Conservation (phyloP, 2,888 invertebrate species). For the Trichogramma dendrolimi region DNA sequence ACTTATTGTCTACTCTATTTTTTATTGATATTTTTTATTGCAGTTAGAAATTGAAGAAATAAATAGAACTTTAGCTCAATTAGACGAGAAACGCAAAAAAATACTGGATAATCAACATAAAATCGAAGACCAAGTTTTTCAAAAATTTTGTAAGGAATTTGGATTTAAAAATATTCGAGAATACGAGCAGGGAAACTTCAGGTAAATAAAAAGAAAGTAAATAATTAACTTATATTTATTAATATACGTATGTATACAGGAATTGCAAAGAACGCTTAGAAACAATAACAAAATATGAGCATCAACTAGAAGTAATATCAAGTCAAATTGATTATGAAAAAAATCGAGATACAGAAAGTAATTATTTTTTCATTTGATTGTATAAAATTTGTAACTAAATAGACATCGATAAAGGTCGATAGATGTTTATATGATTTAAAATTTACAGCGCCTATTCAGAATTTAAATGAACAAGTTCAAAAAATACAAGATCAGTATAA, state of each 20-base stretch:
- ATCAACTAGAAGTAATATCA: constrained; percentile 82
- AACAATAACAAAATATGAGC: constrained; percentile 85
- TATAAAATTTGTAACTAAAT: not conserved
- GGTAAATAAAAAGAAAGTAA: constrained; percentile 43
- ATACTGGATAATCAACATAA: constrained; percentile 86
- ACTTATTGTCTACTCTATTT: not conserved
- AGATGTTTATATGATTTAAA: not conserved
- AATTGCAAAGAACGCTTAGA: constrained; percentile 87
- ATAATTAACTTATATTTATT: constrained; percentile 10
- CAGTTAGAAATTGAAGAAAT: constrained; percentile 2
- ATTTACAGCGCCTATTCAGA: not conserved
- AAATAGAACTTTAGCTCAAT: constrained; percentile 44
- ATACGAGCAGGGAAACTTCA: constrained; percentile 90
- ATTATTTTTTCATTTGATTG: not conserved
- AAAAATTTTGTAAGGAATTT: constrained; percentile 82
- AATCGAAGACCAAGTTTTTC: constrained; percentile 89
- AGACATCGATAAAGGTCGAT: too few relatives aligned
- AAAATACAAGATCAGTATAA: constrained; percentile 58
- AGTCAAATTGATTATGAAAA: constrained; percentile 91
- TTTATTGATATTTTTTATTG: not conserved
- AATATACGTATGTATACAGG: constrained; percentile 33
- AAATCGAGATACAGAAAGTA: constrained; percentile 82
- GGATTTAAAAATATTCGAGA: constrained; percentile 91
- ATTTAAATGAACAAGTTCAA: constrained; percentile 3
- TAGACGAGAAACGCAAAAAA: constrained; percentile 74